phyloP scores from a whole-genome alignment of 1,140 invertebrate genomes.

The Argopecten irradians region DNA sequence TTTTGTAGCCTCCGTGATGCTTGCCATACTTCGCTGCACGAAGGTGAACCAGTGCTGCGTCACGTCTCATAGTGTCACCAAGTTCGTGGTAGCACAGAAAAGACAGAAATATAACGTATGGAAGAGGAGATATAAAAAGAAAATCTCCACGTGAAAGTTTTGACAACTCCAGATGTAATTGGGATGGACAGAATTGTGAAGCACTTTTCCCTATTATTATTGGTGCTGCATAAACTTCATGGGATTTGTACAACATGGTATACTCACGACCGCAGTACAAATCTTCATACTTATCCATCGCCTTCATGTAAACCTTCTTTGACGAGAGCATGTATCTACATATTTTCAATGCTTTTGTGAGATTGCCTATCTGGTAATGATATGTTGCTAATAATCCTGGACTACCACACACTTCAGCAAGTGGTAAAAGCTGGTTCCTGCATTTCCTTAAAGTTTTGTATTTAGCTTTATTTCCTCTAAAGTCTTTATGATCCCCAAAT shows the following conservation, averaged over 20 bases:
- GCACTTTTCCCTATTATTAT: background rate
- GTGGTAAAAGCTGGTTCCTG: background rate
- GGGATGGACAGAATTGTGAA: background rate
- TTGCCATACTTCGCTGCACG: background rate
- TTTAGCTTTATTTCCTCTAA: background rate
- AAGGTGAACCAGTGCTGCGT: background rate
- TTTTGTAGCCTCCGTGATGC: background rate
- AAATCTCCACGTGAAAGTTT: background rate
- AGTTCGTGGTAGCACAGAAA: background rate
- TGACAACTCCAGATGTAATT: background rate
- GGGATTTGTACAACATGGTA: background rate
- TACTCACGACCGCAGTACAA: background rate
- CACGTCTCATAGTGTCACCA: background rate
- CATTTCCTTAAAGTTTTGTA: background rate
- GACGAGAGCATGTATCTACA: background rate
- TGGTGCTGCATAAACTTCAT: background rate
- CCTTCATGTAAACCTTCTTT: background rate
- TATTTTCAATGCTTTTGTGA: background rate
- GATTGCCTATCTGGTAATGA: no score
- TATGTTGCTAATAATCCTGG: no score
- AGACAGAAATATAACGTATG: background rate
- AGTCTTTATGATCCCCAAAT: background rate
- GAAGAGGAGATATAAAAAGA: no score
- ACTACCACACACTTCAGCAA: background rate
- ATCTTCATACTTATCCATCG: background rate